Evolutionary conservation across 2,113 vertebrate species (phyloP), one percentile per base, ranked within the genome.

Genomic region (Myanophis thanlyinensis): DNA sequence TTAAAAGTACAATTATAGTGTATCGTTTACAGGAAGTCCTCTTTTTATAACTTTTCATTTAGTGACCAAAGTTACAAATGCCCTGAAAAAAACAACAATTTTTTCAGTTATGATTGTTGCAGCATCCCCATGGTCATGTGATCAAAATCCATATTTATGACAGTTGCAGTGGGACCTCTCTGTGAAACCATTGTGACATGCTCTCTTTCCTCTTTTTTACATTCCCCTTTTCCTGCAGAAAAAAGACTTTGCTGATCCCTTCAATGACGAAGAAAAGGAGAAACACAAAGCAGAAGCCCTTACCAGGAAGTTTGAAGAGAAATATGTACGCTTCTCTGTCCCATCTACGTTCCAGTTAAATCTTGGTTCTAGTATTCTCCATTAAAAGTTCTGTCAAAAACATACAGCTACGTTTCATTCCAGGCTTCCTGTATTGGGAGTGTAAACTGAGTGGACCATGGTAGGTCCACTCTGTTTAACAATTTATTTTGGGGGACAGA

Each of bases 291-390:
- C 98, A 18, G 98, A 98, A 93, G 97, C 97, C 13, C 96, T 99
- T 91, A 98, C 98, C 40, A 98, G 96, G 95, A 98, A 97, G 94
- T 97, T 99, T 91, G 98, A 99, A 97, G 97, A 98, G 93, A 99
- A 99, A 99, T 99, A 99, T 85, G 99, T 99, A 96, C 97, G 98
- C 97, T 88, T 90, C 62, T 49, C 4, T 87, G 49, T 4, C 89
- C 56, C 3, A 7, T 5, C 53, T 62, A 44, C 9, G 3, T 54
- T 25, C 22, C 30, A 90, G 27, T 8, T 22, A 4, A 40, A n/a
- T 23, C 40, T 49, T 9, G 7, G 12, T 89, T 80, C 25, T 54
- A 9, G n/a, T 27, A 9, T 84, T 53, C 49, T 35, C 59, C 23
- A 49, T 59, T 44, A 15, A 7, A 89, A 59, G 47, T 92, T 88